Conservation (phyloP, 1,140 invertebrate genomes). For the Anoplolepis gracilipes region DNA sequence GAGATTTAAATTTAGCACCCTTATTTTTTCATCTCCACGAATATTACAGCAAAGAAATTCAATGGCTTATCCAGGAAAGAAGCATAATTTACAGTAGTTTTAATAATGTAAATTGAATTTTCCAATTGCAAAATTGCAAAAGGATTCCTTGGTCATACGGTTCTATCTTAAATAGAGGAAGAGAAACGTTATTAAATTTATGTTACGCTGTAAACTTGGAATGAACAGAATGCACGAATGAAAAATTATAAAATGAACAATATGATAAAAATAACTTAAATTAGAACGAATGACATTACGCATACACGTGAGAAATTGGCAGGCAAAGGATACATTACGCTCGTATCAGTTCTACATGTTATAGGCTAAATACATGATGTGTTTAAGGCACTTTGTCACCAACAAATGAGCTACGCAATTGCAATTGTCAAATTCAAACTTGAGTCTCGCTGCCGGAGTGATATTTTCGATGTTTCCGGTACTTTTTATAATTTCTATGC, state of each 20-base stretch:
- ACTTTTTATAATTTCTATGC: conserved; percentile 79
- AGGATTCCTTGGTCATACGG: background rate
- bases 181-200: background rate
- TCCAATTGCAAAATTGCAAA: background rate
- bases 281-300: background rate
- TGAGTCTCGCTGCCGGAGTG: conserved; percentile 82
- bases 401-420: background rate
- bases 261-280: background rate
- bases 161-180: background rate
- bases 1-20: conserved; percentile 44
- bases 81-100: background rate
- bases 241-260: background rate
- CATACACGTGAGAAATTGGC: background rate
- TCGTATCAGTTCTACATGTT: background rate
- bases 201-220: background rate
- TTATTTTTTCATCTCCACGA: conserved; percentile 13
- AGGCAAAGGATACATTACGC: background rate
- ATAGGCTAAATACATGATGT: background rate
- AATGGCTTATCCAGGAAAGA: conserved; percentile 3
- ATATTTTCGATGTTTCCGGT: conserved; percentile 80
- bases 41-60: conserved; percentile 3
- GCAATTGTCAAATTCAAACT: conserved; percentile 68
- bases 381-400: background rate
- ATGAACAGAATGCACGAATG: background rate
- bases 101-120: background rate